phyloP scores from a whole-genome alignment of 2,888 invertebrate species.

The Dryobota labecula region DNA sequence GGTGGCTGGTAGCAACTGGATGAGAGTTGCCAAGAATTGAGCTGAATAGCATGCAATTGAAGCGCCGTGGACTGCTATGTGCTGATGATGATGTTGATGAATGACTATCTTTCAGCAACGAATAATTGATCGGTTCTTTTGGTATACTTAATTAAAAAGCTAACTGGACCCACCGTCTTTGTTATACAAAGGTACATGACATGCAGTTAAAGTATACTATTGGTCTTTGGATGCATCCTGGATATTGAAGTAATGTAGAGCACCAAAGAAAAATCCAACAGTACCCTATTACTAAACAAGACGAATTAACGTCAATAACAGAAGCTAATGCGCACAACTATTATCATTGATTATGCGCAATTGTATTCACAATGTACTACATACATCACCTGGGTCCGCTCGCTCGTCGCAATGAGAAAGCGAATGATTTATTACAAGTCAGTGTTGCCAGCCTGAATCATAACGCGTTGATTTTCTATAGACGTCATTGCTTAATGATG shows the following conservation, averaged over 20 bases:
- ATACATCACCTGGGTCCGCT: constrained; percentile 65
- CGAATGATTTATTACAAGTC: constrained; percentile 71
- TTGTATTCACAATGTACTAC: constrained; percentile 68
- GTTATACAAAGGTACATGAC: neutral
- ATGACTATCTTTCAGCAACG: too few species aligned
- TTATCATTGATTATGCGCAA: constrained; percentile 68
- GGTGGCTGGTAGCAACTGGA: too few species aligned
- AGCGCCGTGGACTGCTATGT: too few species aligned
- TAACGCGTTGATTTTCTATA: constrained; percentile 71
- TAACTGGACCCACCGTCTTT: neutral
- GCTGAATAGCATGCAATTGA: too few species aligned
- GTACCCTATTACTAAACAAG: constrained; percentile 31
- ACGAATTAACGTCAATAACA: constrained; percentile 55
- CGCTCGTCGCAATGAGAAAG: constrained; percentile 67
- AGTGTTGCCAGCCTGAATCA: constrained; percentile 52
- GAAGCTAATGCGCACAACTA: constrained; percentile 59
- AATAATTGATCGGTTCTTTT: too few species aligned
- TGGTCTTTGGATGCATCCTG: neutral
- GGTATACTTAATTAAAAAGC: neutral
- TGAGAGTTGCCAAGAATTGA: too few species aligned
- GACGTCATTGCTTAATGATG: constrained; percentile 62
- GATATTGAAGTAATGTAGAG: too few species aligned
- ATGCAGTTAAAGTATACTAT: neutral
- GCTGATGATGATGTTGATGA: too few species aligned
- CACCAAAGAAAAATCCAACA: neutral